Conservation (phyloP, 53 echinoderm and acorn worm species). For the Zoroaster sp. region DNA sequence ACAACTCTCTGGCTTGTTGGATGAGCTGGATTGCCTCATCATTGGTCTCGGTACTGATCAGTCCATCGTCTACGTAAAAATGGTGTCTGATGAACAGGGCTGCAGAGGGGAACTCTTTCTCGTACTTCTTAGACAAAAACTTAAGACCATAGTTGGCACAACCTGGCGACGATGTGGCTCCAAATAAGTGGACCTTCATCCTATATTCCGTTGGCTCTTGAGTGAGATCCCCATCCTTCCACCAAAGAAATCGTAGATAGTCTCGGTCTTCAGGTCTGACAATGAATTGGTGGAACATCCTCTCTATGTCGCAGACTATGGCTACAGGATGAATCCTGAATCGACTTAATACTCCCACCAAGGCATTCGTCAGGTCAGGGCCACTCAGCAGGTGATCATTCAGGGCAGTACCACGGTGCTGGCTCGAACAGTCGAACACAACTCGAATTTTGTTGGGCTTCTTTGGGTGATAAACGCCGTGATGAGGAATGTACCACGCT, state of each 20-base stretch:
- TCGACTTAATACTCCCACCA: constrained; percentile 16
- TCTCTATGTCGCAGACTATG: constrained; percentile 26
- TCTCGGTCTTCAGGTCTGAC: background rate
- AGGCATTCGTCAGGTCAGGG: constrained; percentile 38
- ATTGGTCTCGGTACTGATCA: constrained; percentile 31
- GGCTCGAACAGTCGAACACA: too few relatives aligned
- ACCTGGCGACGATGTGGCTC: constrained; percentile 50
- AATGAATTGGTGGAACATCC: constrained; percentile 33
- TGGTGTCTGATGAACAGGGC: constrained; percentile 39
- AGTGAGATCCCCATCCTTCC: constrained; percentile 11
- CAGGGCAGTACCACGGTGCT: constrained; percentile 4
- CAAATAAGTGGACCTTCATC: constrained; percentile 56
- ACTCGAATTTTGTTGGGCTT: too few relatives aligned
- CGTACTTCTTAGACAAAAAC: constrained; percentile 51
- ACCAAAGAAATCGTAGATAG: constrained; percentile 41
- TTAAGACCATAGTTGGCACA: constrained; percentile 53
- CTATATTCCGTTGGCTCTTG: constrained; percentile 9
- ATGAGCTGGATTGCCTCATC: constrained; percentile 28
- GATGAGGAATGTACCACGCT: constrained; percentile 49
- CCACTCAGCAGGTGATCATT: constrained; percentile 34
- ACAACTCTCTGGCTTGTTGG: constrained; percentile 32
- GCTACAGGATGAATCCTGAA: constrained; percentile 32
- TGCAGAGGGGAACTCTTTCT: constrained; percentile 51
- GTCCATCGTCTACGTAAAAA: constrained; percentile 46
- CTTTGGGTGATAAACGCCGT: constrained; percentile 36